Percentiles rank a stretch among this genome's conserved stretches.
These are phyloP conservation scores for Palythoa heliodiscus DNA, from an alignment of 92 coral and sea anemone genomes.

Conservation along the genomic window DNA sequence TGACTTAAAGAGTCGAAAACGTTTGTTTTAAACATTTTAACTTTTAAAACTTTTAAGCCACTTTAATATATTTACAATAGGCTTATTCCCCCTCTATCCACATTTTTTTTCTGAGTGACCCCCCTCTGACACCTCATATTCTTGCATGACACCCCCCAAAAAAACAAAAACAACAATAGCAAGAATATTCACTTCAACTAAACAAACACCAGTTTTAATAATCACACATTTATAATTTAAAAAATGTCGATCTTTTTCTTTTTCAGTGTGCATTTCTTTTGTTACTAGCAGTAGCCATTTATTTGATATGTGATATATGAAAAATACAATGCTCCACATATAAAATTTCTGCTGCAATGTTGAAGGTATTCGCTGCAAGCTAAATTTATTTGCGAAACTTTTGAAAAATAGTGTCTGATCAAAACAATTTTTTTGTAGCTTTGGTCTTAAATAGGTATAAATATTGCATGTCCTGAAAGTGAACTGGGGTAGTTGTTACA, in stretches of 20 bases:
- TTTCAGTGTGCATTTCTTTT: constrained; percentile 29
- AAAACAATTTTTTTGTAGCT: constrained; percentile 18
- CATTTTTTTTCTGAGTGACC: constrained; percentile 19
- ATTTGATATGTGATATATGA: constrained; percentile 20
- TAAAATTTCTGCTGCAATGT: constrained; percentile 27
- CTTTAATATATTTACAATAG: no score
- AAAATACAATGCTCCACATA: constrained; percentile 21
- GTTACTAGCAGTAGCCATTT: constrained; percentile 25
- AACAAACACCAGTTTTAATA: constrained; percentile 23
- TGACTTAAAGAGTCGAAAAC: no score
- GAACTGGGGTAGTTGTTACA: constrained; percentile 20
- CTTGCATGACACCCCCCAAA: constrained; percentile 14
- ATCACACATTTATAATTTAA: constrained; percentile 18
- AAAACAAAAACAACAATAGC: constrained; percentile 20
- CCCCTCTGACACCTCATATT: constrained; percentile 26
- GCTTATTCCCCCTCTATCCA: constrained; percentile 29
- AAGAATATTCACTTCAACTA: constrained; percentile 31
- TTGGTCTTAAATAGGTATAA: constrained; percentile 26
- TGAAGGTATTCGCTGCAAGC: constrained; percentile 25
- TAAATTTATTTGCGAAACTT: constrained; percentile 17
- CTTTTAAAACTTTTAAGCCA: no score
- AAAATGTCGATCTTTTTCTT: constrained; percentile 16
- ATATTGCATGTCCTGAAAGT: constrained; percentile 22
- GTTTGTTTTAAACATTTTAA: no score
- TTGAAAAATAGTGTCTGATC: constrained; percentile 21